Evolutionary conservation across 2,888 invertebrate species (phyloP).

Genomic region (Zonitis immaculata): DNA sequence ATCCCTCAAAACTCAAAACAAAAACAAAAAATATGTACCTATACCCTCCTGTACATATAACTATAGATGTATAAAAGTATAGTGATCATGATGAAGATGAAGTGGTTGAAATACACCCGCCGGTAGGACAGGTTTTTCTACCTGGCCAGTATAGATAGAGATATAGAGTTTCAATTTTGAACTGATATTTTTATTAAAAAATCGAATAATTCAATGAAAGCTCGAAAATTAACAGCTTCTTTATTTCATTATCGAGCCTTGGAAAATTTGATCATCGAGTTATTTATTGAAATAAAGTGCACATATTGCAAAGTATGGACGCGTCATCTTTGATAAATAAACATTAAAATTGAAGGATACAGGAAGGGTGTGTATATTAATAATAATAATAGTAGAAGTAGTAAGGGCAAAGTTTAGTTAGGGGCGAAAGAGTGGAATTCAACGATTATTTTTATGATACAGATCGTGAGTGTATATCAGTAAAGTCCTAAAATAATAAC

Average conservation of each 20-base stretch:
- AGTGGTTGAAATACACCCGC: not conserved
- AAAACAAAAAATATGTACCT: too few species aligned
- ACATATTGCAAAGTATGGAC: slow-evolving; percentile 29
- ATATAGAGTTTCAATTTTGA: not conserved
- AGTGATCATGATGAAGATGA: not conserved
- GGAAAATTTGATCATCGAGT: too few species aligned
- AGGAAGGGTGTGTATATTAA: not conserved
- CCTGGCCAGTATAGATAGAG: not conserved
- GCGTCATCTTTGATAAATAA: slow-evolving; percentile 39
- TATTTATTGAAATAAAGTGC: too few species aligned
- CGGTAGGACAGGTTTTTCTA: not conserved
- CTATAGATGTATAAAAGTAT: too few species aligned
- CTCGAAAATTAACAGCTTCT: not conserved
- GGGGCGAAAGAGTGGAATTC: slow-evolving; percentile 6
- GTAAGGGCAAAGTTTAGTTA: not conserved
- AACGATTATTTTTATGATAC: slow-evolving; percentile 38
- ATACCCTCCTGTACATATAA: too few species aligned
- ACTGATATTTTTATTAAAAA: not conserved
- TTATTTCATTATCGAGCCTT: not conserved
- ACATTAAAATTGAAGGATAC: slow-evolving; percentile 25
- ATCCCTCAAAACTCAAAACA: too few species aligned
- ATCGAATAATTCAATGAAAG: not conserved
- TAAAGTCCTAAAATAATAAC: slow-evolving; percentile 44
- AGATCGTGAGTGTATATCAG: slow-evolving; percentile 37
- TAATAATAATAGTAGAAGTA: not conserved